phyloP scores from a whole-genome alignment of 2,797 vertebrate genomes.

The Rhinella marina region DNA sequence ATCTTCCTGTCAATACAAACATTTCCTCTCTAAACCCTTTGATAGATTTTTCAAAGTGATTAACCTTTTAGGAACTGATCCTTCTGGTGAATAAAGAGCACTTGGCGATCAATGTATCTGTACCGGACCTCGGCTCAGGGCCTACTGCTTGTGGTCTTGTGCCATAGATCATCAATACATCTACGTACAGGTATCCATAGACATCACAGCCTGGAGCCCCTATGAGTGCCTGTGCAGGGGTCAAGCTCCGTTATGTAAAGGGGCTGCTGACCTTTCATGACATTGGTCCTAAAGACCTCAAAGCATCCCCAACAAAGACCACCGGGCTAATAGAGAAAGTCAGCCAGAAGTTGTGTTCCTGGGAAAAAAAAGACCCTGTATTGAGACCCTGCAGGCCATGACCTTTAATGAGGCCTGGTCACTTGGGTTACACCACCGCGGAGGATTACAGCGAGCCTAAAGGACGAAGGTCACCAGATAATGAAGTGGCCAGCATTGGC shows the following conservation, averaged over 20 bases:
- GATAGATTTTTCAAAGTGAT: constrained; percentile 80
- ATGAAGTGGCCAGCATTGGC: constrained; percentile 96
- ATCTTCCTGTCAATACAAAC: constrained; percentile 77
- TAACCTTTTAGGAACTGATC: constrained; percentile 80
- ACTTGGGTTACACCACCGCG: constrained; percentile 83
- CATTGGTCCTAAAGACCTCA: background rate
- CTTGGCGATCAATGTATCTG: constrained; percentile 40
- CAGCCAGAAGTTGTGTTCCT: constrained; percentile 63
- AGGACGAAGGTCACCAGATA: constrained; percentile 81
- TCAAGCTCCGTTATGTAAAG: background rate
- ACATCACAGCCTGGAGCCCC: background rate
- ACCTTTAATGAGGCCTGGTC: constrained; percentile 82
- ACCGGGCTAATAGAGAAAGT: constrained; percentile 69
- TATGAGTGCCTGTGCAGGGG: background rate
- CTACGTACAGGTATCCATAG: constrained; percentile 10
- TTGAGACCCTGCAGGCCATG: constrained; percentile 81
- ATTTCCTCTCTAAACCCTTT: constrained; percentile 77
- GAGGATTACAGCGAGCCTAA: constrained; percentile 79
- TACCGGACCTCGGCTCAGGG: background rate
- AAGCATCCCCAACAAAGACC: constrained; percentile 1
- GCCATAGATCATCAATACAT: background rate
- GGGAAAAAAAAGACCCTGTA: constrained; percentile 68
- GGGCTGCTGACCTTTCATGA: background rate
- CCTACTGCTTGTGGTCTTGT: background rate
- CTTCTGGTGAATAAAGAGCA: constrained; percentile 76